Evolutionary conservation across 2,797 vertebrate genomes (phyloP).

Genomic region (Chrysocyon brachyurus): DNA sequence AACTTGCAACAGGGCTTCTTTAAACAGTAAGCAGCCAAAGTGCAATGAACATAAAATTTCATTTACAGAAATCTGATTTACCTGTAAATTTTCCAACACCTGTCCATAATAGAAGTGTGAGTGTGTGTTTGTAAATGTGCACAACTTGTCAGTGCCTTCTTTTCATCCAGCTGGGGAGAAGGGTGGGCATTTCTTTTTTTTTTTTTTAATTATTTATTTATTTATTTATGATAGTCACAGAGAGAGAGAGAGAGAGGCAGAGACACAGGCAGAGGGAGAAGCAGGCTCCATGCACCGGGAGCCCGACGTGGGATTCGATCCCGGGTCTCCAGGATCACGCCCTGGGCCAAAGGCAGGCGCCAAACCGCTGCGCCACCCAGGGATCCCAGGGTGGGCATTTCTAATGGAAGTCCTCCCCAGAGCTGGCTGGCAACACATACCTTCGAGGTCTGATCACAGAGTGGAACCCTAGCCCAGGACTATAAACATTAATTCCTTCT

Average conservation of each 20-base stretch:
- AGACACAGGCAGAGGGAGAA: no score
- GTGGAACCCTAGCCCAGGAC: neutral
- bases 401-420: neutral
- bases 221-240: no score
- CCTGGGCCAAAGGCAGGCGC: no score
- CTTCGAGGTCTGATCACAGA: neutral
- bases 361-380: no score
- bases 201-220: no score
- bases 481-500: neutral
- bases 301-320: no score
- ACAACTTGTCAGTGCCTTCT: neutral
- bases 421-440: neutral
- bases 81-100: neutral
- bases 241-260: no score
- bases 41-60: neutral
- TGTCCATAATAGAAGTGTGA: rapidly evolving
- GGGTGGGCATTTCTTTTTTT: neutral
- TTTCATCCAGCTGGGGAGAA: neutral
- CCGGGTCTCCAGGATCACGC: no score
- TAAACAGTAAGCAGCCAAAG: slow-evolving; percentile 13
- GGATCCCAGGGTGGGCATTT: neutral
- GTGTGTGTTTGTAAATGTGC: neutral
- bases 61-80: slow-evolving; percentile 19
- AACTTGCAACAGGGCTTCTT: slow-evolving; percentile 4
- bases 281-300: no score